Evolutionary conservation across 1,140 invertebrate species (phyloP).

Genomic region (Euura saliciscinereae): DNA sequence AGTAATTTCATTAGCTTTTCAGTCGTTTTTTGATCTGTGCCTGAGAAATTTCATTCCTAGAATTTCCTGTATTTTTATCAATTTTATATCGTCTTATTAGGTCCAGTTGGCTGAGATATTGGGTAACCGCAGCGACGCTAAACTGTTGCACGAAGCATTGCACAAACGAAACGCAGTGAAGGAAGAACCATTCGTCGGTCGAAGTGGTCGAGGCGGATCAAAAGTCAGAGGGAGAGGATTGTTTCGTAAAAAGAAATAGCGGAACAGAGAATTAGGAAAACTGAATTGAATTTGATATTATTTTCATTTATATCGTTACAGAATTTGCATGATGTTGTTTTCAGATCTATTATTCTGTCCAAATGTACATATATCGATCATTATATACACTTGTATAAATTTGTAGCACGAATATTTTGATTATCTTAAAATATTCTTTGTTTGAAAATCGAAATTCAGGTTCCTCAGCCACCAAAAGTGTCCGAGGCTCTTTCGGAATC

Average conservation of each 20-base stretch:
- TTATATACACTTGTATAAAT: neutral
- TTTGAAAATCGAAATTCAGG: neutral
- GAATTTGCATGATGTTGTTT: neutral
- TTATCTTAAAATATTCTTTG: neutral
- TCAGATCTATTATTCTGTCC: neutral
- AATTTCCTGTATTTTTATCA: conserved; percentile 13
- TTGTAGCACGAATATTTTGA: too few relatives aligned
- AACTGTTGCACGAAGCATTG: conserved; percentile 66
- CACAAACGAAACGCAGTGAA: conserved; percentile 64
- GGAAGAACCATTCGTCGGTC: conserved; percentile 41
- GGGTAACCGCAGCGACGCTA: conserved; percentile 69
- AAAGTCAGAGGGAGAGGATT: conserved; percentile 45
- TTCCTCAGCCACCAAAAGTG: neutral
- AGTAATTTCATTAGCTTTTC: conserved; percentile 47
- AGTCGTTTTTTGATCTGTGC: conserved; percentile 15
- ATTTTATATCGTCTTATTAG: conserved; percentile 56
- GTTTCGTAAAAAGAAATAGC: conserved; percentile 46
- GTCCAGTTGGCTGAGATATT: conserved; percentile 71
- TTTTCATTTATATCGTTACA: neutral
- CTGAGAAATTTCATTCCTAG: conserved; percentile 8
- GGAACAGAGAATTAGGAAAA: conserved; percentile 17
- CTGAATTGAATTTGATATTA: neutral
- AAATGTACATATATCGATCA: neutral
- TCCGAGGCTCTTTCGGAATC: neutral
- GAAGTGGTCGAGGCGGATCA: conserved; percentile 25